A percentile compares a stretch with the other conserved stretches of the same genome.
phyloP scores from a whole-genome alignment of 1,140 invertebrate species.

The Theocolax elegans region DNA sequence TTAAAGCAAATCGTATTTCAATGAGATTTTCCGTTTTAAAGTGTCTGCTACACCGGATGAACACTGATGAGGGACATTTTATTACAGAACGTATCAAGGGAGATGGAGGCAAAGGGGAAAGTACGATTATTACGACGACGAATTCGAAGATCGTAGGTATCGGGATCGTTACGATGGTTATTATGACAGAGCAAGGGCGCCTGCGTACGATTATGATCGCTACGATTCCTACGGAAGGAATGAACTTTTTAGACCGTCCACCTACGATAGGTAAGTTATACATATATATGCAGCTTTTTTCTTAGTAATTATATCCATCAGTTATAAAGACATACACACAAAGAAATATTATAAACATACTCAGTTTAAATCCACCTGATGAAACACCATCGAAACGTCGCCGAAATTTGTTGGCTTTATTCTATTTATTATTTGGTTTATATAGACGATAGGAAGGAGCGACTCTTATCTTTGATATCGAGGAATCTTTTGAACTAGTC shows the following conservation, averaged over 20 bases:
- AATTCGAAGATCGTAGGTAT: conserved; percentile 56
- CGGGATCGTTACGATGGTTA: conserved; percentile 56
- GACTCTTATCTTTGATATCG: no score
- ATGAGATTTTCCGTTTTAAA: no score
- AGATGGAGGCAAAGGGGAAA: conserved; percentile 54
- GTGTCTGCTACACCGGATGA: background rate
- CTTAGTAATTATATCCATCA: no score
- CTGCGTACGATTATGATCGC: conserved; percentile 53
- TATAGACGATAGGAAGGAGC: no score
- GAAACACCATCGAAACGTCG: no score
- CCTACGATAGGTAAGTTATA: conserved; percentile 43
- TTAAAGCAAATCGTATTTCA: no score
- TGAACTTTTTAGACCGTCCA: conserved; percentile 44
- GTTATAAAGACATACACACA: no score
- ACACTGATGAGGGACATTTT: conserved; percentile 5
- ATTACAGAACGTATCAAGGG: conserved; percentile 34
- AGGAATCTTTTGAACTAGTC: no score
- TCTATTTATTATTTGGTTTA: no score
- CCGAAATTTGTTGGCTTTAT: background rate
- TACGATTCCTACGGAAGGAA: conserved; percentile 52
- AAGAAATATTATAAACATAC: no score
- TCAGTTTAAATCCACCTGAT: no score
- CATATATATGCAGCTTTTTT: no score
- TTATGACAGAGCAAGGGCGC: conserved; percentile 49
- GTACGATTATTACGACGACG: conserved; percentile 60